A percentile compares a stretch with the other conserved stretches of the same genome.
Evolutionary conservation across 2,888 invertebrate genomes (phyloP).

Genomic region (Patella pellucida): DNA sequence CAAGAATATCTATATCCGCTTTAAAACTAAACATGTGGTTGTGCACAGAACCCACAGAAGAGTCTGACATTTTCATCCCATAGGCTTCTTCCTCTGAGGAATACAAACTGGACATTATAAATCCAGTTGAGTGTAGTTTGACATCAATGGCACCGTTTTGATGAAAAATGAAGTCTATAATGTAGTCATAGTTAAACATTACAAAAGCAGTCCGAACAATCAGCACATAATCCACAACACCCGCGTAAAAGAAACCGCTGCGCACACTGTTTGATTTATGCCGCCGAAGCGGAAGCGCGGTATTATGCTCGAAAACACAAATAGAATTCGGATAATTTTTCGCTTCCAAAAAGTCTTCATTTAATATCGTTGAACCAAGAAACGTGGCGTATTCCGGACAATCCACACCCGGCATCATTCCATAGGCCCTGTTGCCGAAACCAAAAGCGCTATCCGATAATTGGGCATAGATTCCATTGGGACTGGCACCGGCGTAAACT

Average conservation of each 20-base stretch:
- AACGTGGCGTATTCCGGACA: slow-evolving; percentile 59
- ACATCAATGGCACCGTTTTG: slow-evolving; percentile 54
- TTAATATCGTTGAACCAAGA: slow-evolving; percentile 37
- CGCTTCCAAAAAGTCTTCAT: slow-evolving; percentile 25
- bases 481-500: slow-evolving; percentile 54
- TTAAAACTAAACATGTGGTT: slow-evolving; percentile 55
- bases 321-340: slow-evolving; percentile 33
- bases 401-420: slow-evolving; percentile 58
- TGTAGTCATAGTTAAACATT: slow-evolving; percentile 56
- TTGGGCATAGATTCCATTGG: slow-evolving; percentile 40
- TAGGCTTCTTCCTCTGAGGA: slow-evolving; percentile 37
- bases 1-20: slow-evolving; percentile 49
- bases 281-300: slow-evolving; percentile 49
- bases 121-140: slow-evolving; percentile 52
- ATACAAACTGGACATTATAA: slow-evolving; percentile 41
- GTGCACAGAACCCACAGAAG: slow-evolving; percentile 45
- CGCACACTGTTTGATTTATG: slow-evolving; percentile 34
- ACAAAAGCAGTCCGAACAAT: slow-evolving; percentile 48
- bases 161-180: slow-evolving; percentile 53
- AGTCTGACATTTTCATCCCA: slow-evolving; percentile 42
- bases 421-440: slow-evolving; percentile 44
- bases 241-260: slow-evolving; percentile 40
- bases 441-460: slow-evolving; percentile 51
- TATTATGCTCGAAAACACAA: slow-evolving; percentile 58
- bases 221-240: slow-evolving; percentile 46